Evolutionary conservation across 2,797 vertebrate genomes (phyloP), one percentile per base, ranked within the genome.

Genomic region (Semaprochilodus insignis): DNA sequence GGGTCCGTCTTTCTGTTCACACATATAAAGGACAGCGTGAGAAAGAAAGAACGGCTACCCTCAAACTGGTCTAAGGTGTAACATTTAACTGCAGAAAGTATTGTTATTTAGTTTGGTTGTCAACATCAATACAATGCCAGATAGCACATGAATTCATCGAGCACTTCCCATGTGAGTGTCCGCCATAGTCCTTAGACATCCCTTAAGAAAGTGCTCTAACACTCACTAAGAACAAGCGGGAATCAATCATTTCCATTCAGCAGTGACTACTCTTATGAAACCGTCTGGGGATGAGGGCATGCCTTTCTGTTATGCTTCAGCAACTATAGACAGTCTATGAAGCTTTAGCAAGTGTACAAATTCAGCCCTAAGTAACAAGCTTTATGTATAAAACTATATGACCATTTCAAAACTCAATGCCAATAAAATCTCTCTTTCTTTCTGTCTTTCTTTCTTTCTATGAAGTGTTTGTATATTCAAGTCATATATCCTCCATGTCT

Each of bases 401-500:
- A 83, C 69, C 2, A 40, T 83, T 83, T 80, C 66, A 81, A 40
- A 87, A 89, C 84, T 87, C 85, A 92, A 65, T 11, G 19, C 8
- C 36, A 67, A 44, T 13, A n/a, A 69, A 5, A 1, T n/a, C n/a
- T n/a, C n/a, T n/a, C n/a, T n/a, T n/a, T n/a, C n/a, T 31, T 69
- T n/a, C 4, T 2, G 36, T 23, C 21, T 27, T 62, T 62, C 51
- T 78, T 79, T 75, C 40, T 55, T 70, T 89, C 90, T 91, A 93
- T 92, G 78, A 88, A 91, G 86, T 83, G 88, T 88, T 89, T 91
- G 89, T 93, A 92, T 89, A 90, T 90, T 93, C 90, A 88, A 78
- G 85, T 87, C 87, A 89, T 88, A 92, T 91, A 92, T 91, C 86
- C 92, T 74, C 87, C 92, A 89, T 93, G 93, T 93, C 92, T 91